These are phyloP conservation scores for Sebastes elongatus DNA, from an alignment of 2,797 vertebrate species.

Conservation along the genomic window DNA sequence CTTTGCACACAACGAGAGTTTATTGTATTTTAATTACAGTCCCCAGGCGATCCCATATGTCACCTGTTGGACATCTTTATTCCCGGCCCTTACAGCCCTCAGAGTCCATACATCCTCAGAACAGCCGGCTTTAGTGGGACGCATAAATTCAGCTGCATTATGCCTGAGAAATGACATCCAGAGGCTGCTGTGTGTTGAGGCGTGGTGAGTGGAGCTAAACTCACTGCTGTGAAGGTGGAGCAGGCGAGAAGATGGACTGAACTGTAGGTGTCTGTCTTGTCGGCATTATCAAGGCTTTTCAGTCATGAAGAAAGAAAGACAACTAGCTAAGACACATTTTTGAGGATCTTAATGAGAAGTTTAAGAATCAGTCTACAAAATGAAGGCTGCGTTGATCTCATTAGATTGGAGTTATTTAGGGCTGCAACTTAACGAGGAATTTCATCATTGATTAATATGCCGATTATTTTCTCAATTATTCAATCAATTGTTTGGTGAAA, in stretches of 20 bases:
- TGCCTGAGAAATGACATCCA: neutral
- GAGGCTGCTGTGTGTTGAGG: neutral
- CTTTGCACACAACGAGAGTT: neutral
- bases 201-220: neutral
- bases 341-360: neutral
- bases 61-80: conserved; percentile 10
- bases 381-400: neutral
- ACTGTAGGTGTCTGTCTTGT: too few species aligned
- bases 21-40: conserved; percentile 26
- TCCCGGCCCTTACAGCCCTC: neutral
- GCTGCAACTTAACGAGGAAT: neutral
- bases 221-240: neutral
- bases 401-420: neutral
- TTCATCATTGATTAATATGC: too few species aligned
- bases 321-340: neutral
- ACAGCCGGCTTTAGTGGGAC: neutral
- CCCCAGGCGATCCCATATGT: neutral
- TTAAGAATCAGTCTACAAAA: too few species aligned
- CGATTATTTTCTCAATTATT: too few species aligned
- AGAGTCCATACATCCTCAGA: neutral
- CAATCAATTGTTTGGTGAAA: too few species aligned
- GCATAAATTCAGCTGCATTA: neutral
- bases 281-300: neutral
- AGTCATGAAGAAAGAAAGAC: neutral
- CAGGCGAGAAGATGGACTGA: neutral